Conservation (phyloP, 2,797 vertebrate species). For the Sebastes minor region DNA sequence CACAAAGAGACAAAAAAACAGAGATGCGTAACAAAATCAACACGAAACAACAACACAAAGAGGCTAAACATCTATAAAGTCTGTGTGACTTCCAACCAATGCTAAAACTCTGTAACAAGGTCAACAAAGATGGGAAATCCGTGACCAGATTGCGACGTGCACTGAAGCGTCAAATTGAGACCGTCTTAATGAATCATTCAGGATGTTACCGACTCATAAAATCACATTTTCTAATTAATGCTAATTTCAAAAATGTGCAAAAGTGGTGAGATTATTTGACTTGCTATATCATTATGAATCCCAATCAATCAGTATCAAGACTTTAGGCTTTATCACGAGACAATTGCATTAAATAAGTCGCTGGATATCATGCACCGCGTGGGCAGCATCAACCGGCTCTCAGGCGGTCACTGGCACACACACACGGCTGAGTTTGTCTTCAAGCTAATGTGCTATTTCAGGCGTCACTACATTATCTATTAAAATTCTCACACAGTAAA, state of each 20-base stretch:
- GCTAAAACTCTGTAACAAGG: background rate
- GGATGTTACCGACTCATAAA: background rate
- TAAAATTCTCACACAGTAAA: slow-evolving; percentile 26
- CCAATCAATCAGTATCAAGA: background rate
- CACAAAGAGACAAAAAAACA: too few species aligned
- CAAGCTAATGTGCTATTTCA: slow-evolving; percentile 41
- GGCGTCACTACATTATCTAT: slow-evolving; percentile 37
- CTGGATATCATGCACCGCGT: background rate
- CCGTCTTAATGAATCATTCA: slow-evolving; percentile 3
- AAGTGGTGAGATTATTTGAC: background rate
- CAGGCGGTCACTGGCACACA: slow-evolving; percentile 21
- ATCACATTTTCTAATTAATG: background rate
- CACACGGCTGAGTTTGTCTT: slow-evolving; percentile 22
- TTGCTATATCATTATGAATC: background rate
- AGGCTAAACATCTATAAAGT: too few species aligned
- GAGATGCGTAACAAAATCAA: too few species aligned
- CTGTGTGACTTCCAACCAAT: too few species aligned
- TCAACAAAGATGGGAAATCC: background rate
- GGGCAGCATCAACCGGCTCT: slow-evolving; percentile 1
- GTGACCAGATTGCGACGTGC: background rate
- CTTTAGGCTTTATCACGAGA: background rate
- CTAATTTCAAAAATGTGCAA: background rate
- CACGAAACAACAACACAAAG: too few species aligned
- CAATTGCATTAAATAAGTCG: background rate
- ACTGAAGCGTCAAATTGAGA: background rate